phyloP scores from a whole-genome alignment of 2,797 vertebrate genomes.

The Morus bassanus region DNA sequence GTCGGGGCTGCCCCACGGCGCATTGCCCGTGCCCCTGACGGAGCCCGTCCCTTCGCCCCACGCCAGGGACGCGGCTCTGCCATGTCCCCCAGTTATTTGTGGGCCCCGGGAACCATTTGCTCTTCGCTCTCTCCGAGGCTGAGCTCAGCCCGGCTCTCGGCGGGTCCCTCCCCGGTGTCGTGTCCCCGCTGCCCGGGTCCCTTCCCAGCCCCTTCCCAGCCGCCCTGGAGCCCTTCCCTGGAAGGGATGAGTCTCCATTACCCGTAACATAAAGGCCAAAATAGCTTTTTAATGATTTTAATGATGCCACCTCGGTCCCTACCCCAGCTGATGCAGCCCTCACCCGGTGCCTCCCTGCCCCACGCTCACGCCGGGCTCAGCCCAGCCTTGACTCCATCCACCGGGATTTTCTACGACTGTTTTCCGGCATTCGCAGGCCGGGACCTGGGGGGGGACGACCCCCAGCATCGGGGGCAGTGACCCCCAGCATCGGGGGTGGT shows the following conservation, averaged over 20 bases:
- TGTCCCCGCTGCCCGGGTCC: not conserved
- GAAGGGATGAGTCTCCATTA: not conserved
- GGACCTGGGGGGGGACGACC: not conserved
- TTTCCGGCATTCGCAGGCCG: not conserved
- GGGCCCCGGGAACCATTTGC: not conserved
- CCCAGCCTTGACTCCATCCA: not conserved
- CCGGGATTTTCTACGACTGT: not conserved
- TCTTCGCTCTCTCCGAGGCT: not conserved
- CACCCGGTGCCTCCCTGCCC: too few relatives aligned
- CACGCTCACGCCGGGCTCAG: not conserved
- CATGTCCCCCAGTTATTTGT: not conserved
- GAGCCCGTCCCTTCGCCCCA: not conserved
- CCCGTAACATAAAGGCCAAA: not conserved
- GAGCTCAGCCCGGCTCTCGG: not conserved
- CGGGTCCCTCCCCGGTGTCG: too few relatives aligned
- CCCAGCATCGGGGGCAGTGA: rapidly evolving
- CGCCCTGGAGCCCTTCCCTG: not conserved
- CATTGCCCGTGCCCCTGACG: too few relatives aligned
- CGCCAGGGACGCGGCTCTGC: not conserved
- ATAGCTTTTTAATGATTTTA: not conserved
- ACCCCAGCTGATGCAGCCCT: not conserved
- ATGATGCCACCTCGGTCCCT: not conserved
- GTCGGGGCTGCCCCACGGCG: not conserved
- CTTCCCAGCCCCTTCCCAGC: not conserved
- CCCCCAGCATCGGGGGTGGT: rapidly evolving